These are phyloP conservation scores for Ara ararauna DNA, from an alignment of 2,797 vertebrate species.

Conservation along the genomic window DNA sequence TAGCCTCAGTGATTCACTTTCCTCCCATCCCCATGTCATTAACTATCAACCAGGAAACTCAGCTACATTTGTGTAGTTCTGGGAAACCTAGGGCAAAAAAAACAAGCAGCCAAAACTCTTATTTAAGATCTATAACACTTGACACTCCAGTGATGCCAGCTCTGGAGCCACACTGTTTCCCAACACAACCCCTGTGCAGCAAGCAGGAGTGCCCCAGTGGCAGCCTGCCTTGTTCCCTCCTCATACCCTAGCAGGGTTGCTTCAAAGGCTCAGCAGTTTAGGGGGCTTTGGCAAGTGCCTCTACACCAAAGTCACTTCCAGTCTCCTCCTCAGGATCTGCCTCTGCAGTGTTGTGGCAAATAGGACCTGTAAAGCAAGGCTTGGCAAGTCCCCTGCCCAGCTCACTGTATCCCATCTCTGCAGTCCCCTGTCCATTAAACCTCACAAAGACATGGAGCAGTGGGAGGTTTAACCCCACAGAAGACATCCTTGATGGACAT, in stretches of 20 bases:
- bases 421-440: not conserved
- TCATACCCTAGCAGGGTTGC: not conserved
- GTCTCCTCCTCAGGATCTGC: not conserved
- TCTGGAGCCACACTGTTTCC: not conserved
- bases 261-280: not conserved
- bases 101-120: not conserved
- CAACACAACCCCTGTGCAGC: accelerated
- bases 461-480: not conserved
- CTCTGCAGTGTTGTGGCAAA: not conserved
- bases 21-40: not conserved
- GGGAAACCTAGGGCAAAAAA: not conserved
- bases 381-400: not conserved
- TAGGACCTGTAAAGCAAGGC: not conserved
- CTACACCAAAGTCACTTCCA: not conserved
- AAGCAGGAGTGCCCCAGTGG: not conserved
- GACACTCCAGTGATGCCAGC: not conserved
- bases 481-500: not conserved
- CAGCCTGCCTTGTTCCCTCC: not conserved
- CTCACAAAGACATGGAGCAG: not conserved
- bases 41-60: not conserved
- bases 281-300: not conserved
- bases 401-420: not conserved
- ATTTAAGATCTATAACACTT: not conserved
- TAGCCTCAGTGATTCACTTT: not conserved
- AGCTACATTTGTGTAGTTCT: not conserved